Evolutionary conservation across 2,888 invertebrate species (phyloP).

Genomic region (Belgica antarctica): DNA sequence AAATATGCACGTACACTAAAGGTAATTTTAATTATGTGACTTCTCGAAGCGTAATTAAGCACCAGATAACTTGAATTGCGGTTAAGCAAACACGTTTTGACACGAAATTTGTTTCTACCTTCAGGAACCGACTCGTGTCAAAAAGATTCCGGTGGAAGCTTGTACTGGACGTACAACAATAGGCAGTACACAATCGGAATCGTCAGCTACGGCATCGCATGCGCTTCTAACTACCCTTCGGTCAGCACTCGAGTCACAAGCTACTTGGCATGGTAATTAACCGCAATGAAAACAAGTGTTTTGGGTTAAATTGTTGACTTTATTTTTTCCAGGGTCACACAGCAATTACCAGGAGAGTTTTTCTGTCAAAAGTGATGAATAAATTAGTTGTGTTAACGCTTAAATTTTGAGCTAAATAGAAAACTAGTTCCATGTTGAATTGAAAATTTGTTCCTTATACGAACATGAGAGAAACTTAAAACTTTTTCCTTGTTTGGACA

Average conservation of each 20-base stretch:
- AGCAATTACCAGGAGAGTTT: neutral
- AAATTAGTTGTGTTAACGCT: too few species aligned
- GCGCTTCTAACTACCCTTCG: constrained; percentile 54
- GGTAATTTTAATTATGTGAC: constrained; percentile 56
- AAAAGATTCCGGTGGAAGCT: constrained; percentile 56
- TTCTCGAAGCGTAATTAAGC: too few species aligned
- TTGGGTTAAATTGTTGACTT: too few species aligned
- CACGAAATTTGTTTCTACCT: neutral
- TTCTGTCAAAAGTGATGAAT: constrained; percentile 14
- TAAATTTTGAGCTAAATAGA: too few species aligned
- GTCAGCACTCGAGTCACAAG: constrained; percentile 57
- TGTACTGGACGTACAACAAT: constrained; percentile 54
- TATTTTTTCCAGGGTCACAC: too few species aligned
- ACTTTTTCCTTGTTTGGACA: neutral
- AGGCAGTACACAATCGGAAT: constrained; percentile 54
- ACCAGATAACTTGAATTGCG: too few species aligned
- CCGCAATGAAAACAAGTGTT: too few species aligned
- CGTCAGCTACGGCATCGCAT: constrained; percentile 56
- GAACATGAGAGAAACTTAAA: neutral
- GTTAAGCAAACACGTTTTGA: too few species aligned
- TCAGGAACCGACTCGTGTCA: neutral
- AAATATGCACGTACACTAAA: constrained; percentile 53
- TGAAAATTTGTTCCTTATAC: neutral
- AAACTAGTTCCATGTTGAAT: neutral
- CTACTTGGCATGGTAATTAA: constrained; percentile 59